phyloP scores from a whole-genome alignment of 2,113 vertebrate genomes.

The Pimephales promelas region DNA sequence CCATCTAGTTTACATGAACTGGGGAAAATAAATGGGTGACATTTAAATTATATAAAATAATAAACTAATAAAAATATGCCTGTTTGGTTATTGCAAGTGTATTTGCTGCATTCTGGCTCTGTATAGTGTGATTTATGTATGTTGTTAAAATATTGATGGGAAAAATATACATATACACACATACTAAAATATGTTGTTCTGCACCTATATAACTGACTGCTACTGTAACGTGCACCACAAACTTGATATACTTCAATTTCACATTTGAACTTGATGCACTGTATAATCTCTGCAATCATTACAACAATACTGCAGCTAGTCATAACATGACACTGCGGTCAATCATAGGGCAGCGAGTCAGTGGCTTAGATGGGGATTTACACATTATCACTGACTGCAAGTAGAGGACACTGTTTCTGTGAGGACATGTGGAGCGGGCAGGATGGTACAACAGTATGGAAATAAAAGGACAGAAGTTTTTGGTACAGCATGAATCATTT shows the following conservation, averaged over 20 bases:
- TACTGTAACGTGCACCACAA: too few relatives aligned
- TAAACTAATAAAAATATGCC: not conserved
- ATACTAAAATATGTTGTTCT: too few relatives aligned
- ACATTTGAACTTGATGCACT: not conserved
- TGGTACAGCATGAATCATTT: not conserved
- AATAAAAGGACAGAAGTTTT: constrained; percentile 5
- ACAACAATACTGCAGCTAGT: not conserved
- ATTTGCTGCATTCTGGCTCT: not conserved
- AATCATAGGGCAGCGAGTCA: constrained; percentile 1
- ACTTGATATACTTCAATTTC: not conserved
- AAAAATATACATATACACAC: too few relatives aligned
- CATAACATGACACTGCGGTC: not conserved
- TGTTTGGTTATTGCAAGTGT: not conserved
- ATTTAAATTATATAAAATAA: not conserved
- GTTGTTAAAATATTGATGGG: too few relatives aligned
- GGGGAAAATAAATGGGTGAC: not conserved
- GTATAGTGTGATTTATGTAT: not conserved
- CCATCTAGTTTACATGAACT: not conserved
- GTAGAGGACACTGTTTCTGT: not conserved
- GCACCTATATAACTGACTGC: not conserved
- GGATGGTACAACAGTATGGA: not conserved
- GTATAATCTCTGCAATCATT: not conserved
- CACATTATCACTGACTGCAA: constrained; percentile 1
- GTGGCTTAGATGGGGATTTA: constrained; percentile 33
- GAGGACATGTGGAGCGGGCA: not conserved